phyloP scores from a whole-genome alignment of 2,113 vertebrate genomes.

The Ammospiza caudacuta region DNA sequence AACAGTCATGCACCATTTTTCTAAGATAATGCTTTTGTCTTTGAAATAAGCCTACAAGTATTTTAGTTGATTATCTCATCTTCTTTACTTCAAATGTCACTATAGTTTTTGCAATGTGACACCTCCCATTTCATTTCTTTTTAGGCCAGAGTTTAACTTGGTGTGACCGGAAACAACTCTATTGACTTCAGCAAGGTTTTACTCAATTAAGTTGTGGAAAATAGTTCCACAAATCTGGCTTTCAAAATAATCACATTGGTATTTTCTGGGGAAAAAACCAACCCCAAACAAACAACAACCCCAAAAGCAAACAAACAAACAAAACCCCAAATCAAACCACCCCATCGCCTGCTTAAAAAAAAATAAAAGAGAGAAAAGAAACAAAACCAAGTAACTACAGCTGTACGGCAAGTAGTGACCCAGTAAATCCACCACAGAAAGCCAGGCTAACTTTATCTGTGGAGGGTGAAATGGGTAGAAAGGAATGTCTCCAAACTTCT shows the following conservation, averaged over 20 bases:
- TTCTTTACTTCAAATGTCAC: neutral
- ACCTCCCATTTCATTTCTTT: neutral
- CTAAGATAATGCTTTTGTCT: neutral
- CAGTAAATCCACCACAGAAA: neutral
- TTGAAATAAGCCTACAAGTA: constrained; percentile 4
- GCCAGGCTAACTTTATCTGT: neutral
- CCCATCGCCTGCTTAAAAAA: too few relatives aligned
- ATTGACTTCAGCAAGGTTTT: neutral
- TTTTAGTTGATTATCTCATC: constrained; percentile 5
- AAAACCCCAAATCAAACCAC: neutral
- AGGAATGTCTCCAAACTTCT: neutral
- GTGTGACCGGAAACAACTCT: neutral
- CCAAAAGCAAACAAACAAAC: neutral
- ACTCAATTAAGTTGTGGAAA: neutral
- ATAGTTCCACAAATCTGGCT: neutral
- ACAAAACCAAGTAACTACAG: neutral
- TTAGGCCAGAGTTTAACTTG: neutral
- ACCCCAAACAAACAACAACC: neutral
- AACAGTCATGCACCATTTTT: neutral
- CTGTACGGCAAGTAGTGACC: neutral
- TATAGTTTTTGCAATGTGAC: neutral
- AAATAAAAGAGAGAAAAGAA: too few relatives aligned
- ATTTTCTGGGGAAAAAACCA: neutral
- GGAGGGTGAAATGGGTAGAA: neutral
- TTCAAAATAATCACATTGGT: neutral